Evolutionary conservation across 2,113 vertebrate species (phyloP), one percentile per base, ranked within the genome.

Genomic region (Centropristis striata): DNA sequence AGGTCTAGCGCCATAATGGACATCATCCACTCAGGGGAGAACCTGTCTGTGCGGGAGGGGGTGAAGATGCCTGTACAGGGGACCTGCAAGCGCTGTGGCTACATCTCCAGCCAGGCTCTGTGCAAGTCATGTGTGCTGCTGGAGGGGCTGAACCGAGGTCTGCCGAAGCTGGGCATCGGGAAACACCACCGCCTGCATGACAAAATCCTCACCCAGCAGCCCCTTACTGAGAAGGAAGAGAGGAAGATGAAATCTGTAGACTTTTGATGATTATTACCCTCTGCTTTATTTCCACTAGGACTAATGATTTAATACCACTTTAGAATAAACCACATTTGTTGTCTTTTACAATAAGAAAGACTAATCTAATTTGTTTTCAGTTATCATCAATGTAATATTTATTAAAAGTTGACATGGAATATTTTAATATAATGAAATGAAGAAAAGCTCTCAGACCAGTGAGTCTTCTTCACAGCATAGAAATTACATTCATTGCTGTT

Each of bases 121-220:
- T 98, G 97, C 81, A 97, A 97, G 92, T 93, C 96, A 1, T 98
- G 97, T 14, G 95, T 97, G 1, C 93, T 97, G 41, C 86, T 98
- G 78, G 97, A 97, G 72, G 96, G 97, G 0, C 94, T 97, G 15
- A 96, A 96, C 60, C 94, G 96, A 4, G 97, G 97, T 4, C 91
- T 96, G 20, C 97, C 96, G 0, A 95, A 94, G 49, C 93, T 97
- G 68, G 96, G 95, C 18, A 96, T 98, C 0, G 96, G 97, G 59
- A 96, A 97, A 75, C 95, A 96, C 75, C 95, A 95, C 68, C 93
- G 94, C 1, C 91, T 96, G n/a, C 95, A 96, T 18, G 80, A 89
- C 13, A 96, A 96, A 65, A 84, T 96, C 47, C 85, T 95, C 57
- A 87, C 93, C 8, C 89, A 93, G 87, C 71, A 95, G 85, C 94